Conservation (phyloP, 2,888 invertebrate genomes). For the Eumacrocentrus americanus region DNA sequence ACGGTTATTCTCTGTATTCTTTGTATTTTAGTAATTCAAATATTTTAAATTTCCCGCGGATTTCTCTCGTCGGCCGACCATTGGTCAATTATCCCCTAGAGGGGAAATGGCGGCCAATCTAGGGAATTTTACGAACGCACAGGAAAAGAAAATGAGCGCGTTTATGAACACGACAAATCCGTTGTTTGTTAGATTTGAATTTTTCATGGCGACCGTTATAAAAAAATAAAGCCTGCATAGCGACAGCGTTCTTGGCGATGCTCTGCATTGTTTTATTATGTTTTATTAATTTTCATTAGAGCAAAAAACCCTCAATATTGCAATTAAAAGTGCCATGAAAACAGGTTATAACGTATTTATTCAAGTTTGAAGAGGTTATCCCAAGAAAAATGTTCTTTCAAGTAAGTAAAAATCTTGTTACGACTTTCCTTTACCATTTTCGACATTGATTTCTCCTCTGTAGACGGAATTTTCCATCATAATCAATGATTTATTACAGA, state of each 20-base stretch:
- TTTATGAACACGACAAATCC: too few relatives aligned
- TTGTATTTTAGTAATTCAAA: too few relatives aligned
- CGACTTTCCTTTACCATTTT: neutral
- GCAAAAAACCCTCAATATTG: neutral
- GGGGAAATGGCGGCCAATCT: too few relatives aligned
- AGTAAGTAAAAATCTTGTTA: constrained; percentile 30
- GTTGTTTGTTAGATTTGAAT: too few relatives aligned
- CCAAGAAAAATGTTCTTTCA: constrained; percentile 39
- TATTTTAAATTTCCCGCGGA: too few relatives aligned
- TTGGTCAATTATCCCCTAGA: too few relatives aligned
- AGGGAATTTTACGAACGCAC: too few relatives aligned
- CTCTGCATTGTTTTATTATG: neutral
- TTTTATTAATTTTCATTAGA: neutral
- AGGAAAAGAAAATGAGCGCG: too few relatives aligned
- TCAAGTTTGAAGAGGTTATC: neutral
- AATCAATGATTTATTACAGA: constrained; percentile 18
- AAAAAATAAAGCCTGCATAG: neutral
- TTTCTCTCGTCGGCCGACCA: too few relatives aligned
- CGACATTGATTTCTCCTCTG: neutral
- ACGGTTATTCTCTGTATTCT: too few relatives aligned
- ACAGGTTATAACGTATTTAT: neutral
- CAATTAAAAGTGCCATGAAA: neutral
- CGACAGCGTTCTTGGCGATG: neutral
- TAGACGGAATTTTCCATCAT: too few relatives aligned
- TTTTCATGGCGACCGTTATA: too few relatives aligned